Evolutionary conservation across 92 coral and sea anemone species (phyloP).

Genomic region (Parazoanthus atlanticus): DNA sequence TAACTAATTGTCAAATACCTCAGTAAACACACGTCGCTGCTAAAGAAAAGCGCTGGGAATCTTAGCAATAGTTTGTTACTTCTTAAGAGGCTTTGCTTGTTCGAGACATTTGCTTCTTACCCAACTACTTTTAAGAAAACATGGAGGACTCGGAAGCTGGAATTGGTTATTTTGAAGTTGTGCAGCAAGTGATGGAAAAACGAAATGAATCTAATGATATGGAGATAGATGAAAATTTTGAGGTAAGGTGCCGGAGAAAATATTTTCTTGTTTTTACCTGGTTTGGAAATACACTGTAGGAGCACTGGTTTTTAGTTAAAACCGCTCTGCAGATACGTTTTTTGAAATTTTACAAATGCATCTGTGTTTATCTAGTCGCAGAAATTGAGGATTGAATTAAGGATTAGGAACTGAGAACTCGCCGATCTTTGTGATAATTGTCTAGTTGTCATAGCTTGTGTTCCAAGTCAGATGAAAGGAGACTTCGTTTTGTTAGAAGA

Average conservation of each 20-base stretch:
- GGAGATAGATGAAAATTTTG: background rate
- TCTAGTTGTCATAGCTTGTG: background rate
- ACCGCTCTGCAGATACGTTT: too few species aligned
- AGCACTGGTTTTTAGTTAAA: too few species aligned
- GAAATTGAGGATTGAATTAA: too few species aligned
- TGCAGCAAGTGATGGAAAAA: slow-evolving; percentile 17
- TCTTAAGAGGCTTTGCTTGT: background rate
- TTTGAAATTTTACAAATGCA: background rate
- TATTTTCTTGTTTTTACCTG: background rate
- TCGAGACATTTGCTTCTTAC: background rate
- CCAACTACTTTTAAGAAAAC: background rate
- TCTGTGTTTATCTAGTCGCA: background rate
- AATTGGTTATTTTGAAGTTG: slow-evolving; percentile 1
- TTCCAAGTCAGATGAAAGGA: background rate
- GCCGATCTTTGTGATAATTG: background rate
- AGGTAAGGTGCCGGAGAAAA: background rate
- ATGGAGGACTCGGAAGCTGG: background rate
- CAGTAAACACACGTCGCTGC: slow-evolving; percentile 12
- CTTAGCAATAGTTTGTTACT: background rate
- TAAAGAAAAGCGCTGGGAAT: background rate
- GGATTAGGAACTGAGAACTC: background rate
- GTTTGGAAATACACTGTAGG: too few species aligned
- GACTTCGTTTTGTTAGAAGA: too few species aligned
- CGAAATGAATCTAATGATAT: background rate
- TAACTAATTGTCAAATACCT: background rate